Evolutionary conservation across 2,113 vertebrate genomes (phyloP).

Genomic region (Gymnogyps californianus): DNA sequence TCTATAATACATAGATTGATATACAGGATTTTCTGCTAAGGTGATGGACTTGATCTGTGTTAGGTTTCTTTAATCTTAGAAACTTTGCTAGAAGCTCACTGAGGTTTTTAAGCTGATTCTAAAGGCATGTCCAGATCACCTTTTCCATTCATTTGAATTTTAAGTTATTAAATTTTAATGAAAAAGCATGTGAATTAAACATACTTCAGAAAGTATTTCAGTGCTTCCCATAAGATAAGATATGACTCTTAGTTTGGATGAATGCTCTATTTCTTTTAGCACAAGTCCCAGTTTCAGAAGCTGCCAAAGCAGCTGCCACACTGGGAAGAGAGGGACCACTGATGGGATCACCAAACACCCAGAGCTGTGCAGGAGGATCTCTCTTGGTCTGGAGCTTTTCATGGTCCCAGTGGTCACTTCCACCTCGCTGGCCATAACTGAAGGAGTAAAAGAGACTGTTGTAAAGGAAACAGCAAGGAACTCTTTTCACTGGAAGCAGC

Average conservation of each 20-base stretch:
- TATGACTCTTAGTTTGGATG: background rate
- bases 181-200: background rate
- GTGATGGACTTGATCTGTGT: background rate
- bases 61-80: background rate
- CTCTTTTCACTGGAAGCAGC: background rate
- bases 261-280: background rate
- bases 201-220: background rate
- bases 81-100: background rate
- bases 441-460: background rate
- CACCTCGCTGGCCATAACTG: background rate
- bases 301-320: background rate
- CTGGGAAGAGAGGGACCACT: background rate
- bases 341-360: background rate
- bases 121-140: background rate
- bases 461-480: background rate
- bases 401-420: background rate
- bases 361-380: background rate
- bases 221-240: background rate
- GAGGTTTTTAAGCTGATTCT: background rate
- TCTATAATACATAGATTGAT: background rate
- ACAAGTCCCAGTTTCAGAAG: background rate
- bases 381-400: background rate
- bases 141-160: background rate
- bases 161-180: background rate
- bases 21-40: background rate